Evolutionary conservation across 1,140 invertebrate species (phyloP), one percentile per base, ranked within the genome.

Genomic region (Hyles vespertilio): DNA sequence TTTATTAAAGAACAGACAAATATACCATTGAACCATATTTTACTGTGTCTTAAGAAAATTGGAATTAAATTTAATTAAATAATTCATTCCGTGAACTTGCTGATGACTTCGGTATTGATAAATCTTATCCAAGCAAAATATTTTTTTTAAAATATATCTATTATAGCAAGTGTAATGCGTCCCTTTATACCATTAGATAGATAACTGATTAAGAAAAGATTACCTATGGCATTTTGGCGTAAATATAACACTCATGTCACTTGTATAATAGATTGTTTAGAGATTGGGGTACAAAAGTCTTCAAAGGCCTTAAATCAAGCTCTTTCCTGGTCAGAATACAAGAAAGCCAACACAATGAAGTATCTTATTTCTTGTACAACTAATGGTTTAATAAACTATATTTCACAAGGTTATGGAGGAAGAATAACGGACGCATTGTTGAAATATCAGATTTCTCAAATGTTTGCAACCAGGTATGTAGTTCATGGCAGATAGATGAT

Each of bases 401-500:
- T 48, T 48, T 48, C 46, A 1, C 46, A n/a, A 5, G 46, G 46
- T 5, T 48, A 10, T 48, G 46, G 46, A 10, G 46, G 46, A 48
- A 6, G 10, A n/a, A 48, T 48, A 48, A 48, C 8, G 2, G 56
- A 58, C 36, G 12, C 36, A 5, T 52, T 11, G 52, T 66, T 34
- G 53, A 61, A 50, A 51, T 34, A 47, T 47, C 22, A 49, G 40
- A 48, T 12, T 52, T 58, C 43, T 12, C 49, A 43, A 10, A 49
- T 44, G 5, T 36, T 40, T 63, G 9, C 3, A 58, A n/a, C 10
- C 32, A 3, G 48, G 47, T 45, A 55, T 12, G 7, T 22, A 10
- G 34, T 32, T 63, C 1, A 12, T 63, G 40, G 61, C 61, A 6
- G 61, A 63, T 10, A 49, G 61, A 12, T 51, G 61, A 10, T 58